These are phyloP conservation scores for Zalophus californianus DNA, from an alignment of 2,797 vertebrate species.

Conservation along the genomic window DNA sequence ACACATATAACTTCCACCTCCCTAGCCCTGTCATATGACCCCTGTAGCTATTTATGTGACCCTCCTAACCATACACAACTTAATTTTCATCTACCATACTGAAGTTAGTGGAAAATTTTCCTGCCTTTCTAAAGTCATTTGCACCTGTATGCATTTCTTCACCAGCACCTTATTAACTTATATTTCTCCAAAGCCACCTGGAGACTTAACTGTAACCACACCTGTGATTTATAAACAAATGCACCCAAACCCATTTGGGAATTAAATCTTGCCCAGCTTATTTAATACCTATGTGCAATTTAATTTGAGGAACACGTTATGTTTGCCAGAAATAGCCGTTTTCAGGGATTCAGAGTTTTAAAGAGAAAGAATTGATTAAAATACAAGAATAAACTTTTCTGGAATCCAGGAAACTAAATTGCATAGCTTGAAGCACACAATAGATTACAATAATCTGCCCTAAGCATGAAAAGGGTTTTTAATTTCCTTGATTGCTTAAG, in stretches of 20 bases:
- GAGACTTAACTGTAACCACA: slow-evolving; percentile 63
- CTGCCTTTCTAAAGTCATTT: slow-evolving; percentile 56
- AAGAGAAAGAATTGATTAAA: slow-evolving; percentile 50
- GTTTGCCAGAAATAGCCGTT: slow-evolving; percentile 59
- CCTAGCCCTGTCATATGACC: not conserved
- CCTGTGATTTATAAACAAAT: slow-evolving; percentile 76
- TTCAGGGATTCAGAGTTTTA: not conserved
- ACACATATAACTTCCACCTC: not conserved
- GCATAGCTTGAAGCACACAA: not conserved
- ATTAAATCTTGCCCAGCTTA: slow-evolving; percentile 64
- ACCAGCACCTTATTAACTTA: slow-evolving; percentile 48
- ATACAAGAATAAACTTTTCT: slow-evolving; percentile 53
- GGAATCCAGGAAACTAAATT: slow-evolving; percentile 43
- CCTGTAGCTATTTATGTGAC: not conserved
- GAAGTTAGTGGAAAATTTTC: slow-evolving; percentile 32
- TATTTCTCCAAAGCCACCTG: slow-evolving; percentile 67
- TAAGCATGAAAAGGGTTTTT: slow-evolving; percentile 26
- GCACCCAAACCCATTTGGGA: slow-evolving; percentile 49
- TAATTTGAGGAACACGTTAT: slow-evolving; percentile 58
- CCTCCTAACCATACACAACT: not conserved
- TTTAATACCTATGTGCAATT: slow-evolving; percentile 62
- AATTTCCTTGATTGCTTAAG: slow-evolving; percentile 40
- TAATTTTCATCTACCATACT: slow-evolving; percentile 56
- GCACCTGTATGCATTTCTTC: slow-evolving; percentile 67
- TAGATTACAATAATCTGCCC: slow-evolving; percentile 27